A percentile compares a stretch with the other conserved stretches of the same genome.
phyloP scores from a whole-genome alignment of 2,888 invertebrate genomes.

The Cylloceria caligata region DNA sequence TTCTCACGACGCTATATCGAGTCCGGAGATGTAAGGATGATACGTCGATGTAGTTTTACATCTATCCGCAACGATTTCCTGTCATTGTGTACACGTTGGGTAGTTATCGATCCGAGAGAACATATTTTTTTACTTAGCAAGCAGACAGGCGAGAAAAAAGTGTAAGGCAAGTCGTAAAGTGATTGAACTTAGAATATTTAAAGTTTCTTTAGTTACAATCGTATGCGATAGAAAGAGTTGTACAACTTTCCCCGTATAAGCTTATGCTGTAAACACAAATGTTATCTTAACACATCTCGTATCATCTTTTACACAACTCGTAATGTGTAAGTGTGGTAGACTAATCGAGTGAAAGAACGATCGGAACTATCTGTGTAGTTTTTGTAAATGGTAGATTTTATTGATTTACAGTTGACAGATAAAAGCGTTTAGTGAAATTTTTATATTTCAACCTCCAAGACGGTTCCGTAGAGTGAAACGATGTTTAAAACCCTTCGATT shows the following conservation, averaged over 20 bases:
- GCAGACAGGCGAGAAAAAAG: not conserved
- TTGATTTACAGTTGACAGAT: not conserved
- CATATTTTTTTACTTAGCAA: conserved; percentile 20
- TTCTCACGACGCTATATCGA: conserved; percentile 8
- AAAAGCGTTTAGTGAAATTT: not conserved
- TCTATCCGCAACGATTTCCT: conserved; percentile 42
- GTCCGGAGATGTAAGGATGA: not conserved
- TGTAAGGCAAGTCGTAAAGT: not conserved
- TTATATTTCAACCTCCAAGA: too few species aligned
- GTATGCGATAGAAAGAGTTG: not conserved
- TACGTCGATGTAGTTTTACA: conserved; percentile 33
- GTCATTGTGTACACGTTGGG: conserved; percentile 28
- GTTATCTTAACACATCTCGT: not conserved
- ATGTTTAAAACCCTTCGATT: too few species aligned
- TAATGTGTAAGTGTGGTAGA: not conserved
- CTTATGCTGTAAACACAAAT: not conserved
- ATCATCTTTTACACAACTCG: not conserved
- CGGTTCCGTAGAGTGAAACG: too few species aligned
- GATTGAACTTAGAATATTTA: not conserved
- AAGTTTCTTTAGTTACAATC: not conserved
- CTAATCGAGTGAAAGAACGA: not conserved
- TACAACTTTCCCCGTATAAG: not conserved
- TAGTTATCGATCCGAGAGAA: not conserved
- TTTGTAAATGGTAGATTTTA: not conserved
- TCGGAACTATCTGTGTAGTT: not conserved